These are phyloP conservation scores for Python bivittatus DNA, from an alignment of 2,113 vertebrate genomes.

Conservation along the genomic window DNA sequence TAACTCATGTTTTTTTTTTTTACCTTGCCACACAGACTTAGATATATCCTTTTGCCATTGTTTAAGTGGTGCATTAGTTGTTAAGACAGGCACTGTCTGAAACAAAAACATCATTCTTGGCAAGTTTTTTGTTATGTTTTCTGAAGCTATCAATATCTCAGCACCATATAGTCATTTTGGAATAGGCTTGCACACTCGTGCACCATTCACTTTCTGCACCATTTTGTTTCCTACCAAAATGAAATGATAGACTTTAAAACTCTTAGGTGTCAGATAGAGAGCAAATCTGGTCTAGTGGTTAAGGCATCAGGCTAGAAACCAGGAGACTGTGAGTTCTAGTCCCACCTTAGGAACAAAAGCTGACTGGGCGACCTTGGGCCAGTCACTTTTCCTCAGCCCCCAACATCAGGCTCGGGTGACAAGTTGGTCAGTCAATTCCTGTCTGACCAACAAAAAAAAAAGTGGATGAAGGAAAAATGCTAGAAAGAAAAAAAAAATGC, in stretches of 20 bases:
- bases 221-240: conserved; percentile 38
- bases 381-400: too few relatives aligned
- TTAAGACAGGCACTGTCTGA: background rate
- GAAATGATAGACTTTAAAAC: conserved; percentile 35
- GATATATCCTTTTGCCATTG: background rate
- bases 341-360: too few relatives aligned
- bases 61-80: background rate
- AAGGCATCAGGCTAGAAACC: too few relatives aligned
- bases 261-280: background rate
- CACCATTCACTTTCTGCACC: conserved; percentile 21
- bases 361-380: too few relatives aligned
- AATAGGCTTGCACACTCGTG: conserved; percentile 23
- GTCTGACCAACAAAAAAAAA: too few relatives aligned
- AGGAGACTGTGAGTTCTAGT: too few relatives aligned
- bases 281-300: too few relatives aligned
- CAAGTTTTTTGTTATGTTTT: conserved; percentile 40
- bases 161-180: conserved; percentile 29
- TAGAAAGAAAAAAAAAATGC: too few relatives aligned
- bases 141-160: conserved; percentile 42
- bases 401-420: too few relatives aligned
- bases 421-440: too few relatives aligned
- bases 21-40: background rate
- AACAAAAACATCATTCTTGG: background rate
- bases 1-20: background rate
- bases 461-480: too few relatives aligned